phyloP scores from a whole-genome alignment of 92 coral and sea anemone genomes.

The Phenganax subtilis region DNA sequence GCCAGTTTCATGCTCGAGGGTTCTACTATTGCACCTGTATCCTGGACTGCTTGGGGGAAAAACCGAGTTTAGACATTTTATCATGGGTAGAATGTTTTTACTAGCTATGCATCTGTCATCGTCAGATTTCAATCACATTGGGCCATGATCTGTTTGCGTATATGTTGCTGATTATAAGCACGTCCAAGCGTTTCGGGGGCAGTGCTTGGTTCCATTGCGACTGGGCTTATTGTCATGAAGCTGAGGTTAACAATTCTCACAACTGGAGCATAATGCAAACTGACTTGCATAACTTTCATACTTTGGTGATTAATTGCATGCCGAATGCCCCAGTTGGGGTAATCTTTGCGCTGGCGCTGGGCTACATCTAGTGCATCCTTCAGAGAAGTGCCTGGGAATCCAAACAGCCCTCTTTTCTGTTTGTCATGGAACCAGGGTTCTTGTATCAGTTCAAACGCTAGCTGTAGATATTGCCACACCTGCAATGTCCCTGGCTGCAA shows the following conservation, averaged over 20 bases:
- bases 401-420: background rate
- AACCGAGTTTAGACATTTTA: background rate
- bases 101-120: background rate
- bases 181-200: background rate
- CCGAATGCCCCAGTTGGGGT: background rate
- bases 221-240: too few species aligned
- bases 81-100: background rate
- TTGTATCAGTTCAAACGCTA: background rate
- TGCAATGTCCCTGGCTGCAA: conserved; percentile 13
- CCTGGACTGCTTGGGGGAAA: too few species aligned
- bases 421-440: conserved; percentile 22
- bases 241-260: background rate
- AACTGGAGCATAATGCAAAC: background rate
- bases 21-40: background rate
- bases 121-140: background rate
- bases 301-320: background rate
- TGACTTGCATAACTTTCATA: background rate
- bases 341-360: background rate
- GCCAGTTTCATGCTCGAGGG: background rate
- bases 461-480: conserved; percentile 10
- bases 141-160: background rate
- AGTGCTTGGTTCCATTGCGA: too few species aligned
- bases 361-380: background rate
- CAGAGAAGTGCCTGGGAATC: background rate
- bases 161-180: background rate